Conservation (phyloP, 2,888 invertebrate genomes). For the Ochropleura leucogaster region DNA sequence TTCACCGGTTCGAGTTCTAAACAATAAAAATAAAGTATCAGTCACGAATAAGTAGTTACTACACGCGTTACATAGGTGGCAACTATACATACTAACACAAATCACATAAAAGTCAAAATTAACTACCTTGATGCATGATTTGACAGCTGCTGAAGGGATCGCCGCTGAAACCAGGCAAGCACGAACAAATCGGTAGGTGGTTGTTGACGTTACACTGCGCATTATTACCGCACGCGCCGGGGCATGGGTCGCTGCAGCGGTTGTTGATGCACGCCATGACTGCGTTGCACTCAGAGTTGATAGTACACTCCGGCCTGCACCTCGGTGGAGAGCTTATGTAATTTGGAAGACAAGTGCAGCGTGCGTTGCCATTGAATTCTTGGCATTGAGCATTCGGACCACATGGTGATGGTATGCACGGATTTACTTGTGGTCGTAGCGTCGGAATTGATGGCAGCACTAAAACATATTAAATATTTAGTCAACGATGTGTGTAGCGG, state of each 20-base stretch:
- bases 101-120: background rate
- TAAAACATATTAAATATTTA: constrained; percentile 58
- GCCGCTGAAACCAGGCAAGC: constrained; percentile 92
- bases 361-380: constrained; percentile 91
- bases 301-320: constrained; percentile 93
- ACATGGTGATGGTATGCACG: constrained; percentile 94
- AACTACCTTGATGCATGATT: constrained; percentile 76
- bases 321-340: constrained; percentile 94
- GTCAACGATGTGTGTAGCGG: constrained; percentile 4
- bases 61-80: background rate
- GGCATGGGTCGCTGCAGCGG: constrained; percentile 94
- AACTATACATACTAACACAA: background rate
- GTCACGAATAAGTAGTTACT: background rate
- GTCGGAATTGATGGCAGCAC: constrained; percentile 77
- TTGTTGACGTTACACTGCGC: constrained; percentile 94
- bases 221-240: constrained; percentile 94
- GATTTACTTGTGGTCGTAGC: constrained; percentile 83
- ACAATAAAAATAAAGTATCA: constrained; percentile 58
- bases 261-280: constrained; percentile 93
- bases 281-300: constrained; percentile 93
- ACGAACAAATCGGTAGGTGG: constrained; percentile 93
- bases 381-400: constrained; percentile 94
- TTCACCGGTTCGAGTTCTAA: constrained; percentile 84
- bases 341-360: constrained; percentile 93
- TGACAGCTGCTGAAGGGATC: constrained; percentile 92